Evolutionary conservation across 2,888 invertebrate genomes (phyloP), one percentile per base, ranked within the genome.

Genomic region (Yponomeuta evonymella): DNA sequence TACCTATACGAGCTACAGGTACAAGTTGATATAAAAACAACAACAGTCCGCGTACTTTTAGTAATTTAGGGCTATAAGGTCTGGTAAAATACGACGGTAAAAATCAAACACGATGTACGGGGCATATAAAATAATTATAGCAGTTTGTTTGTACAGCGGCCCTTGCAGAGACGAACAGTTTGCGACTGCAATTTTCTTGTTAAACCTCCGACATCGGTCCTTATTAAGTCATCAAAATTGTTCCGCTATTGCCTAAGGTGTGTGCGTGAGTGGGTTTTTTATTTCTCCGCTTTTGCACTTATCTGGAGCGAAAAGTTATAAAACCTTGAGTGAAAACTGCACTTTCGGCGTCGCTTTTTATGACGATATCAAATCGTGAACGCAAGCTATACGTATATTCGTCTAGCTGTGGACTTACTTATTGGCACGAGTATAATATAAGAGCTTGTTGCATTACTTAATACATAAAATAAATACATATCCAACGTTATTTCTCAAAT

Each of bases 191-290:
- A 87, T 87, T 85, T 85, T 81, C 84, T 81, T 79, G 82, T 86
- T 84, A 81, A 79, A 77, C 78, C 51, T 74, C 77, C 78, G 78
- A 82, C 84, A 81, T 79, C 74, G 78, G 76, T 70, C 79, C 83
- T 81, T 87, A 86, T 87, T 86, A 87, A 87, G 84, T 79, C 82
- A 87, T 87, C 86, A 87, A 81, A 83, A 81, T 79, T 79, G 79
- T 83, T 81, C 81, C 80, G 76, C 79, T 71, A 70, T 74, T 74
- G 75, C 74, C 74, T 75, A 72, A 69, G 71, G 72, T 75, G 76
- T 48, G 70, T 51, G 63, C 70, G 70, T 72, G 48, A 70, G 51
- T n/a, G 12, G 29, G 51, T 36, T 67, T 71, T 71, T 70, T 36
- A 70, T 69, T 70, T 62, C 2, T 62, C 62, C 36, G 29, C 63